Conservation (phyloP, 2,113 vertebrate genomes). For the Gopherus evgoodei region DNA sequence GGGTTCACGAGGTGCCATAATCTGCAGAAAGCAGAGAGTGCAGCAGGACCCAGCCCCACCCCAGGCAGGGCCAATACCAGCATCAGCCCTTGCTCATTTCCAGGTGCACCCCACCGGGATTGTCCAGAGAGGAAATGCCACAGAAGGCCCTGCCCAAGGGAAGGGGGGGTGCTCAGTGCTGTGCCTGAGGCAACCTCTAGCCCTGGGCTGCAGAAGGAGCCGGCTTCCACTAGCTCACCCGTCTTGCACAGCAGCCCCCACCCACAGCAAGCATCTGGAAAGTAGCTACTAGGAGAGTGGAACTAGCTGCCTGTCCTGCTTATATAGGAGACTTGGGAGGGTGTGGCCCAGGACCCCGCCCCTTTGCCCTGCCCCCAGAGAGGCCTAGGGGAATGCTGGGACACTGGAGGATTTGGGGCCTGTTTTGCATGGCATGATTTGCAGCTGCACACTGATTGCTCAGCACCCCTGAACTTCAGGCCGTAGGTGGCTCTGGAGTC, state of each 20-base stretch:
- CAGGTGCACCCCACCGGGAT: too few species aligned
- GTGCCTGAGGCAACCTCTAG: too few species aligned
- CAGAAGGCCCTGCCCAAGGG: not conserved
- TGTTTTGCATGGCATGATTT: not conserved
- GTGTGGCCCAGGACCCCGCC: not conserved
- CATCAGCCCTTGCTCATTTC: not conserved
- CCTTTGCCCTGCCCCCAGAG: not conserved
- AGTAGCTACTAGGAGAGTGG: fast-evolving
- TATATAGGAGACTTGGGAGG: not conserved
- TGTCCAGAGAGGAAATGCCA: not conserved
- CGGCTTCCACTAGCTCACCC: not conserved
- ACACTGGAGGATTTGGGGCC: not conserved
- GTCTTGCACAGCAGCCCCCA: not conserved
- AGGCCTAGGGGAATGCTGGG: not conserved
- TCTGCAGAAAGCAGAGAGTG: not conserved
- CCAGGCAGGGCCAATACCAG: not conserved
- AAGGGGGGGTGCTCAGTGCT: not conserved
- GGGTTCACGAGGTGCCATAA: not conserved
- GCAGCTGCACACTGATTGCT: not conserved
- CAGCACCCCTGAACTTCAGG: too few species aligned
- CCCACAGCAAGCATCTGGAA: not conserved
- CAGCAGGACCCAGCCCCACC: not conserved
- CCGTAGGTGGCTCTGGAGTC: not conserved
- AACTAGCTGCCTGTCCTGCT: not conserved
- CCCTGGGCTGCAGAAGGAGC: too few species aligned